Base-by-base conservation (phyloP, 2,888 invertebrate species). In the Toxonevra muliebris region DNA sequence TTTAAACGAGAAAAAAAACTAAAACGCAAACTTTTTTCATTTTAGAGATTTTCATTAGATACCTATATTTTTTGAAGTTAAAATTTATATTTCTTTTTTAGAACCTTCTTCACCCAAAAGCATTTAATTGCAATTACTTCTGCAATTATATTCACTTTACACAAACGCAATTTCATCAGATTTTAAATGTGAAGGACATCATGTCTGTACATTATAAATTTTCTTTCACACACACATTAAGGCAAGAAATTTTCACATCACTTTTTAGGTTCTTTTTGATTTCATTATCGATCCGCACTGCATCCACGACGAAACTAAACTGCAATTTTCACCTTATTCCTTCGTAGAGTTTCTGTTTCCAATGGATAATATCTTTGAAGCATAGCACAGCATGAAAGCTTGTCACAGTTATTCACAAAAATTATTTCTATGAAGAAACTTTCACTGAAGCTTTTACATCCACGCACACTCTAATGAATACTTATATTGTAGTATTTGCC, bases 221-320 rank as follows among this genome's bases (percentile, higher is more conserved):
- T 30, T 30, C n/a, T 30, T 30, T 7, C 30, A 30, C 30, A 30
- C 30, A 30, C 30, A 30, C 30, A 30, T 30, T 30, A 30, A 30
- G 7, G 30, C 30, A 30, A 30, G 30, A 30, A 30, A 30, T 30
- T 30, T 30, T 4, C 30, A 30, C 30, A 30, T 30, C 30, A 30
- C 2, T 30, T 30, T 30, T 30, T 30, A 30, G 30, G 30, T 30
- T 30, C 30, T 30, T 55, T 68, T 68, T 68, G 41, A 17, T 61
- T 57, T 54, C 59, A 58, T 63, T 82, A 80, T 83, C 81, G 75
- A 79, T 76, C 80, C 80, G 80, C 73, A 80, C 85, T 84, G 84
- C 84, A 85, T 80, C 81, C 84, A 80, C 83, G 81, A 81, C 81
- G 78, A 84, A 81, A 85, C 84, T 85, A 80, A 83, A 84, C 81